phyloP scores from a whole-genome alignment of 1,140 invertebrate species.

The Saccostrea cuccullata region DNA sequence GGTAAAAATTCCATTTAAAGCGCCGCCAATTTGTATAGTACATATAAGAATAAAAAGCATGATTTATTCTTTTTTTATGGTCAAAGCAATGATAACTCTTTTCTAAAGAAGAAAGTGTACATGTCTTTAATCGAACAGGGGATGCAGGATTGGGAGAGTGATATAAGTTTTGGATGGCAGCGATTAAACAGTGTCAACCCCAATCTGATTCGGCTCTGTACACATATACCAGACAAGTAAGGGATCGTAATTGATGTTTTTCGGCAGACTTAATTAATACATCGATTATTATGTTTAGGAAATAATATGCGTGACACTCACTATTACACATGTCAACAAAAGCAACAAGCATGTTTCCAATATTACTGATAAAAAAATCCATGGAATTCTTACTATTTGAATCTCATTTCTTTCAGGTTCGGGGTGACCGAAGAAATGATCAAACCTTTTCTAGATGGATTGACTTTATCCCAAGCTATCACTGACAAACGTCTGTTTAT shows the following conservation, averaged over 20 bases:
- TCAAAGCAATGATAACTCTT: too few relatives aligned
- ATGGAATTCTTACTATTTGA: too few relatives aligned
- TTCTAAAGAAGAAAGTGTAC: too few relatives aligned
- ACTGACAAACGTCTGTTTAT: constrained; percentile 60
- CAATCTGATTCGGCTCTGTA: constrained; percentile 36
- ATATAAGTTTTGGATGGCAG: constrained; percentile 69
- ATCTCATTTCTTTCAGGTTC: constrained; percentile 44
- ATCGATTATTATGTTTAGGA: too few relatives aligned
- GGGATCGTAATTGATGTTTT: not conserved
- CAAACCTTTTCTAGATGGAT: constrained; percentile 58
- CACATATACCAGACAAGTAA: constrained; percentile 40
- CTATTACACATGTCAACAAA: too few relatives aligned
- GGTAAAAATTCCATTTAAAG: too few relatives aligned
- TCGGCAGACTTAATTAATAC: too few relatives aligned
- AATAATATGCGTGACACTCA: too few relatives aligned
- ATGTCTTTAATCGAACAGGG: constrained; percentile 1
- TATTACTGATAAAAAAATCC: too few relatives aligned
- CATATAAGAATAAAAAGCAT: too few relatives aligned
- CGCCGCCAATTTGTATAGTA: too few relatives aligned
- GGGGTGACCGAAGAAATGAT: constrained; percentile 63
- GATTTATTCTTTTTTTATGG: not conserved
- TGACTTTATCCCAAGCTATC: constrained; percentile 53
- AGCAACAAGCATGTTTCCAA: too few relatives aligned
- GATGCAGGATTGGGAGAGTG: constrained; percentile 63
- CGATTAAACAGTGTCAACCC: constrained; percentile 64